phyloP scores from a whole-genome alignment of 1,140 invertebrate genomes.

The Danaus plexippus region DNA sequence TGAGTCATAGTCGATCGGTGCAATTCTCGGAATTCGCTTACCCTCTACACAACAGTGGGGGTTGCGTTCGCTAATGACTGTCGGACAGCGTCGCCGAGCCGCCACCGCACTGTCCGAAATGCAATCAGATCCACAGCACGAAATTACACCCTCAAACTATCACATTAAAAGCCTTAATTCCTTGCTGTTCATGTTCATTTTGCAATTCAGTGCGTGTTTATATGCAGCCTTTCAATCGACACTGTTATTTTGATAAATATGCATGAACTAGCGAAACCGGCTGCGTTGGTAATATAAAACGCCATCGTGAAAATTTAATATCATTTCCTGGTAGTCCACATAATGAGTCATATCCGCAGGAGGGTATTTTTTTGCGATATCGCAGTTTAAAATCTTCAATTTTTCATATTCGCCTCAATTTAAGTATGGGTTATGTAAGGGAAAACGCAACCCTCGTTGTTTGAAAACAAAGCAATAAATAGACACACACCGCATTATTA shows the following conservation, averaged over 20 bases:
- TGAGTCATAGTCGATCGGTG: constrained; percentile 47
- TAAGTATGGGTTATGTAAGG: constrained; percentile 16
- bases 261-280: constrained; percentile 65
- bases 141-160: constrained; percentile 56
- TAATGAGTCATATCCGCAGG: constrained; percentile 68
- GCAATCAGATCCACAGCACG: constrained; percentile 36
- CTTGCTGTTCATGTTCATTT: constrained; percentile 34
- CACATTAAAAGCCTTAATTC: constrained; percentile 55
- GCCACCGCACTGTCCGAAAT: constrained; percentile 31
- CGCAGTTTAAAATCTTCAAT: constrained; percentile 49
- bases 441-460: background rate
- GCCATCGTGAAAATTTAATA: constrained; percentile 70
- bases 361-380: constrained; percentile 65
- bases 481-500: no score
- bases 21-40: constrained; percentile 50
- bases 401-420: constrained; percentile 30
- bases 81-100: constrained; percentile 42
- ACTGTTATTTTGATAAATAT: constrained; percentile 71
- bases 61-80: constrained; percentile 59
- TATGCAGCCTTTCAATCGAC: constrained; percentile 69
- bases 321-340: constrained; percentile 60
- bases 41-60: constrained; percentile 37
- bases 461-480: no score
- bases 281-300: constrained; percentile 63
- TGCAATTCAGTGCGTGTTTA: constrained; percentile 65